Conservation (phyloP, 2,797 vertebrate species). For the Gymnocypris eckloni region DNA sequence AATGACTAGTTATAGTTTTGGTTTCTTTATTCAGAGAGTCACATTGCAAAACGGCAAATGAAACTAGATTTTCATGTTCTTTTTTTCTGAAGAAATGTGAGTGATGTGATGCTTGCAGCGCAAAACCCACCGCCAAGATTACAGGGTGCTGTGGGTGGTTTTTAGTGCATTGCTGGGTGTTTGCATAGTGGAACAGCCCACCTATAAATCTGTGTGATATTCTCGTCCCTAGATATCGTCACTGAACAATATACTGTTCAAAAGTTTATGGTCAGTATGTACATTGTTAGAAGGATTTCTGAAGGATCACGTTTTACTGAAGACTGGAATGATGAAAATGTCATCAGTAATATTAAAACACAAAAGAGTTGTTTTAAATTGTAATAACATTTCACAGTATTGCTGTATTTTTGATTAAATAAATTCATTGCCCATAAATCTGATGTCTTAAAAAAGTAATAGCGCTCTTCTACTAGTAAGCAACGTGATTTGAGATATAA, state of each 20-base stretch:
- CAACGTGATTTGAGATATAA: background rate
- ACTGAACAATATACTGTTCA: background rate
- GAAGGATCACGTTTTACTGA: background rate
- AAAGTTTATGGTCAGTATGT: background rate
- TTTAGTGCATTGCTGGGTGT: conserved; percentile 4
- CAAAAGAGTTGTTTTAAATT: background rate
- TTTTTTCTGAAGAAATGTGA: background rate
- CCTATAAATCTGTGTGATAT: background rate
- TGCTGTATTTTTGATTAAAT: background rate
- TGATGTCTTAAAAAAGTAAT: background rate
- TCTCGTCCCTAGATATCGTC: background rate
- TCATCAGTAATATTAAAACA: background rate
- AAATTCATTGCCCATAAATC: background rate
- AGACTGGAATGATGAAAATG: background rate
- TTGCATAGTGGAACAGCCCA: background rate
- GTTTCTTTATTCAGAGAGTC: background rate
- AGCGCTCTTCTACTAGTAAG: background rate
- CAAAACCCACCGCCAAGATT: background rate
- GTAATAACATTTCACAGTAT: background rate
- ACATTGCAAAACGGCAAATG: background rate
- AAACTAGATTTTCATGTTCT: background rate
- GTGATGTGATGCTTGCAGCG: background rate
- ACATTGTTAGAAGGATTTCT: background rate
- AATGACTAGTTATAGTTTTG: background rate
- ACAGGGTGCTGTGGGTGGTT: background rate